Base-by-base conservation (phyloP, 37 sponge, comb jelly and placozoan species). In the Mnemiopsis leidyi region DNA sequence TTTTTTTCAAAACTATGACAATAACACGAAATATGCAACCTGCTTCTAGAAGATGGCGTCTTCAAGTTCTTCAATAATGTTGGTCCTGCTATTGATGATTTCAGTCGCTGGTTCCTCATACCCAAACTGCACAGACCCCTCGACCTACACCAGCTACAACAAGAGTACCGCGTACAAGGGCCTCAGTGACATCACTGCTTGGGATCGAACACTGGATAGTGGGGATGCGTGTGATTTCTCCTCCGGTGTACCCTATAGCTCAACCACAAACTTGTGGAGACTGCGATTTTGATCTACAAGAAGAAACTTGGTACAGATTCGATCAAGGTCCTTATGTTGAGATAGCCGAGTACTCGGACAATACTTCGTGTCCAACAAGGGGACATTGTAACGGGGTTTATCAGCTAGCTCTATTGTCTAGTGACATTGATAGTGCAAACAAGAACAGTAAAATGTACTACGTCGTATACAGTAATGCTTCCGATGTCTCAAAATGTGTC, bases 81-180 rank as follows among this genome's bases (percentile, higher is more conserved):
- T n/a, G n/a, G n/a, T n/a, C n/a, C n/a, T n/a, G n/a, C n/a, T n/a
- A n/a, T n/a, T 71, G 75, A 28, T 71, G 3, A n/a, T 2, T 5
- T 29, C 21, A 13, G 30, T n/a, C 5, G 3, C 75, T 23, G 7
- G 3, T 71, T 7, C 30, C 24, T 29, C 35, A 28, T 39, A 23
- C 25, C 90, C 90, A 38, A 25, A 85, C 61, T 85, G 90, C 29
- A 28, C 90, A 28, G 90, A 85, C 90, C 90, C 90, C 5, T 39
- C 40, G 0, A 39, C 61, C 25, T 85, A 85, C 90, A 20, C 9
- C 48, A 25, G 25, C 30, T 85, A 85, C 90, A 29, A 29, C 1
- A 38, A 40, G 39, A 40, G 29, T 25, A 85, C 90, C 20, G 20
- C 0, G 61, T 85, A 85, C 48, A 85, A 85, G 29, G 90, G 90